Evolutionary conservation across 92 coral and sea anemone species (phyloP).

Genomic region (Hydrozoanthus gracilis): DNA sequence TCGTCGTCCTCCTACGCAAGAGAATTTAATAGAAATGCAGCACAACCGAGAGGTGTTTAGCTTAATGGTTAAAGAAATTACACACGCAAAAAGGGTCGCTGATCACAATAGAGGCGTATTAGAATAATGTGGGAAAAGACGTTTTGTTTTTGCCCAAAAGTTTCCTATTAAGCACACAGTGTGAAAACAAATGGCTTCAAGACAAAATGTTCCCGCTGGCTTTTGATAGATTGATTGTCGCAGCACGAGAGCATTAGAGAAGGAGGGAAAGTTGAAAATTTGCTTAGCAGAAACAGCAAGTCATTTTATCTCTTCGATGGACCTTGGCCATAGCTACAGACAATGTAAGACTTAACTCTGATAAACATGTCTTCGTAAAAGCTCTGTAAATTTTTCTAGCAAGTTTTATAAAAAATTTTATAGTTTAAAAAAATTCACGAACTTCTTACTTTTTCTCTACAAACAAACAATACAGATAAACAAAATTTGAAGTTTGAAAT

Average conservation of each 20-base stretch:
- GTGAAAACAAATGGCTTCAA: slow-evolving; percentile 22
- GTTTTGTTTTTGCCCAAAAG: slow-evolving; percentile 12
- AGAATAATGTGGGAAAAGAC: slow-evolving; percentile 46
- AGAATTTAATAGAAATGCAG: slow-evolving; percentile 10
- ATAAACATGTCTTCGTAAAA: slow-evolving; percentile 24
- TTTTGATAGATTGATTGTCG: slow-evolving; percentile 32
- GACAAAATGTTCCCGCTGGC: slow-evolving; percentile 23
- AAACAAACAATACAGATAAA: too few species aligned
- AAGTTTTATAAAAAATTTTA: not conserved
- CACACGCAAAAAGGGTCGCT: slow-evolving; percentile 9
- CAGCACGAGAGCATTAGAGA: slow-evolving; percentile 35
- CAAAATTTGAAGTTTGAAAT: too few species aligned
- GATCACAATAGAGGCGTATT: slow-evolving; percentile 8
- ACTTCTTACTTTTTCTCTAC: not conserved
- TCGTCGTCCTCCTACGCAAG: not conserved
- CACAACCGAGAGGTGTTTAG: slow-evolving; percentile 21
- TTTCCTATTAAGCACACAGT: slow-evolving; percentile 34
- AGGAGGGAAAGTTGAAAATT: slow-evolving; percentile 35
- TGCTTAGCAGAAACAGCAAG: slow-evolving; percentile 13
- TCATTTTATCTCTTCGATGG: slow-evolving; percentile 29
- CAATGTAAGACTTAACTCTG: slow-evolving; percentile 24
- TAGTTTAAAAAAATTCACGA: not conserved
- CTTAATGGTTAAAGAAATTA: slow-evolving; percentile 9
- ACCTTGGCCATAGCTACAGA: slow-evolving; percentile 35
- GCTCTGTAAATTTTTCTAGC: not conserved